Evolutionary conservation across 2,888 invertebrate genomes (phyloP).

Genomic region (Theretra japonica): DNA sequence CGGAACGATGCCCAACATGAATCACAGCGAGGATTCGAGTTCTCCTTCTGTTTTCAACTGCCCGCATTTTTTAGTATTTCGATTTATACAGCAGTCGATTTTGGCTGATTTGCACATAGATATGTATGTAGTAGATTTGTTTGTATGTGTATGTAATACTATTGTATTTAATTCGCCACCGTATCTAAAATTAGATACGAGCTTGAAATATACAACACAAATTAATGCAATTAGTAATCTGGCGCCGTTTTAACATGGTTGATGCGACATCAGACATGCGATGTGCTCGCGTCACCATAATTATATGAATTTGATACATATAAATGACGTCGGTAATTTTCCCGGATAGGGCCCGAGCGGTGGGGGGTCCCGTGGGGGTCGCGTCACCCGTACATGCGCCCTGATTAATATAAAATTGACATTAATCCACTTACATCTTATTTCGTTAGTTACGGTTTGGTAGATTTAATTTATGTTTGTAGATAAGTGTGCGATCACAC

Average conservation of each 20-base stretch:
- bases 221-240: slow-evolving; percentile 17
- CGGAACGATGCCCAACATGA: too few relatives aligned
- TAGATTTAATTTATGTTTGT: slow-evolving; percentile 3
- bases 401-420: slow-evolving; percentile 24
- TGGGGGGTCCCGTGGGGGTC: not conserved
- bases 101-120: too few relatives aligned
- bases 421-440: slow-evolving; percentile 23
- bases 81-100: too few relatives aligned
- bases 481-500: slow-evolving; percentile 2
- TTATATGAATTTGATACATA: slow-evolving; percentile 23
- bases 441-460: slow-evolving; percentile 6
- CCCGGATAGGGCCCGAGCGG: not conserved
- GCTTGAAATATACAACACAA: slow-evolving; percentile 7
- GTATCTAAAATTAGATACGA: too few relatives aligned
- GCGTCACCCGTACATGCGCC: slow-evolving; percentile 8
- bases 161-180: too few relatives aligned
- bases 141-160: too few relatives aligned
- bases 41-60: too few relatives aligned
- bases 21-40: too few relatives aligned
- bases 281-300: slow-evolving; percentile 14
- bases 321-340: slow-evolving; percentile 18
- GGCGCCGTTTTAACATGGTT: not conserved
- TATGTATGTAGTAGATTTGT: too few relatives aligned
- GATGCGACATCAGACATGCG: not conserved
- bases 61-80: too few relatives aligned